A percentile compares a stretch with the other conserved stretches of the same genome.
phyloP scores from a whole-genome alignment of 2,888 invertebrate species.

The Drosophila suboccidentalis region DNA sequence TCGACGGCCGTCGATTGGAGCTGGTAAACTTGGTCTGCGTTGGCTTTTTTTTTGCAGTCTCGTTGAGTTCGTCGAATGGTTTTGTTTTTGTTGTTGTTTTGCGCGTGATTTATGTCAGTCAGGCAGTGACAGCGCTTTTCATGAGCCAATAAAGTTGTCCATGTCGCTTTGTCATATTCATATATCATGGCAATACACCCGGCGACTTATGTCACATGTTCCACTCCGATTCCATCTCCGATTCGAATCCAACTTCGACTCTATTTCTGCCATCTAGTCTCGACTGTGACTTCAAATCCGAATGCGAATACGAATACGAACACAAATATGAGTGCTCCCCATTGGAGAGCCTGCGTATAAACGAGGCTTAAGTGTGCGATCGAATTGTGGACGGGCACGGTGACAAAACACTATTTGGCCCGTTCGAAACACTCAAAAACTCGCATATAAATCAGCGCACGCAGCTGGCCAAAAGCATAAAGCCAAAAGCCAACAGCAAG shows the following conservation, averaged over 20 bases:
- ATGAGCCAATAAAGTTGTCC: conserved; percentile 81
- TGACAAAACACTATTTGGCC: conserved; percentile 77
- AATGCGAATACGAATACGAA: conserved; percentile 44
- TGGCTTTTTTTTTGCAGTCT: conserved; percentile 37
- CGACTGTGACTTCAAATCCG: conserved; percentile 34
- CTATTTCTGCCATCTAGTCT: conserved; percentile 9
- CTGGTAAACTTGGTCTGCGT: conserved; percentile 32
- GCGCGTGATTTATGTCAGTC: conserved; percentile 77
- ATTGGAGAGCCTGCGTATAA: conserved; percentile 62
- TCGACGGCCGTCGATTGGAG: conserved; percentile 37
- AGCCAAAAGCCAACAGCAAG: not conserved
- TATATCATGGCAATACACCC: conserved; percentile 77
- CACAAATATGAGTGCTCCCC: conserved; percentile 57
- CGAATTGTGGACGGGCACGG: conserved; percentile 68
- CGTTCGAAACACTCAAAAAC: conserved; percentile 46
- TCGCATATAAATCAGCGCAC: conserved; percentile 77
- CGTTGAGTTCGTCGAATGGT: conserved; percentile 44
- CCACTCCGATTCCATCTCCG: conserved; percentile 28
- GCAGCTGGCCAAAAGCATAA: conserved; percentile 52
- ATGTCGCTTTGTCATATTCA: conserved; percentile 81
- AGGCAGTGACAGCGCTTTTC: conserved; percentile 81
- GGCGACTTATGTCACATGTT: conserved; percentile 76
- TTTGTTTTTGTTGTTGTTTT: conserved; percentile 35
- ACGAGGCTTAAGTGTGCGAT: conserved; percentile 70
- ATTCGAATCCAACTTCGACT: conserved; percentile 11